These are phyloP conservation scores for Barypeithes pellucidus DNA, from an alignment of 2,888 invertebrate genomes.

Conservation along the genomic window DNA sequence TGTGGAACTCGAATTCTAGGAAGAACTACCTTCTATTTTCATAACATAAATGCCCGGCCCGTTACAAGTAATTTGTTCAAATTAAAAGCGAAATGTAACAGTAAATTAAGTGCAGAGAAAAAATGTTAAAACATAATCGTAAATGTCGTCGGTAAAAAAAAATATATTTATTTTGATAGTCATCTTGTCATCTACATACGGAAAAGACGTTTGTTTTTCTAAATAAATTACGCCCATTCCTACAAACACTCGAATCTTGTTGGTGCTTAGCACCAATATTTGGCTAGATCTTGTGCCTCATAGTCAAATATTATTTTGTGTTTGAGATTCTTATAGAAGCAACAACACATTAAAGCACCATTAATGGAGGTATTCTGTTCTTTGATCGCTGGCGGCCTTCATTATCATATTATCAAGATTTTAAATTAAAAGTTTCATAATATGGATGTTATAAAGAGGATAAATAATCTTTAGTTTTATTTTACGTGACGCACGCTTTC, in stretches of 20 bases:
- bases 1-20: too few species aligned
- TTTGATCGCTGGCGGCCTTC: conserved; percentile 35
- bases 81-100: too few species aligned
- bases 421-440: conserved; percentile 30
- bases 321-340: conserved; percentile 44
- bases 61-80: too few species aligned
- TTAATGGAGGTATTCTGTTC: conserved; percentile 48
- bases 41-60: too few species aligned
- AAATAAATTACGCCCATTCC: conserved; percentile 53
- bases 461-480: conserved; percentile 20
- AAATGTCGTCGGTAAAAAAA: background rate
- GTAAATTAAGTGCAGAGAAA: too few species aligned
- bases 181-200: conserved; percentile 15
- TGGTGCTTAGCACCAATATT: conserved; percentile 50
- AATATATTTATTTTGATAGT: conserved; percentile 17
- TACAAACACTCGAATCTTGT: conserved; percentile 52
- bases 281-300: conserved; percentile 49
- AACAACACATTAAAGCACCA: conserved; percentile 43
- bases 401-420: conserved; percentile 43
- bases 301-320: conserved; percentile 53
- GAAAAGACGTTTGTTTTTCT: conserved; percentile 50
- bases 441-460: conserved; percentile 22
- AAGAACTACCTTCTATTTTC: too few species aligned
- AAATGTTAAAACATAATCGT: conserved; percentile 4
- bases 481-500: conserved; percentile 14